Evolutionary conservation across 2,797 vertebrate species (phyloP), one percentile per base, ranked within the genome.

Genomic region (Limnodromus scolopaceus): DNA sequence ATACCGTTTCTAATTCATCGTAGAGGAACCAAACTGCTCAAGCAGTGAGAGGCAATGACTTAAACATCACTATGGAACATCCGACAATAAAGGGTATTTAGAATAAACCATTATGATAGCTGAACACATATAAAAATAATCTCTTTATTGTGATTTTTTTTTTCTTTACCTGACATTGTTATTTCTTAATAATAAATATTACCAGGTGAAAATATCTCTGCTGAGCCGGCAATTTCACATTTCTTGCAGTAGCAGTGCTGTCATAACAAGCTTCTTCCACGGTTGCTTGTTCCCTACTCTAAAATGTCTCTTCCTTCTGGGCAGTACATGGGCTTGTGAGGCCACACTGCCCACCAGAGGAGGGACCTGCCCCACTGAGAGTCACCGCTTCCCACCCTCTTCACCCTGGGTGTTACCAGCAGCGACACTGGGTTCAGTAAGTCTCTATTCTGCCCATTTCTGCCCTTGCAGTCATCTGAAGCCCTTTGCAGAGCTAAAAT

Each of bases 41-140:
- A 49, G 76, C n/a, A 53, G 23, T n/a, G 58, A 84, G 55, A 79
- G 18, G 24, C 53, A 86, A 64, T 27, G 38, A 78, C 49, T 75
- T 84, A 43, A 92, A 89, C 54, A 77, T 60, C 48, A 46, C 64
- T 68, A 5, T 17, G 32, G 16, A 72, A 38, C 53, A 74, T 65
- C 58, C 78, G 64, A 81, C 18, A 86, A 43, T 25, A 68, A 92
- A 48, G 8, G 17, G 14, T 57, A 71, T 57, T 84, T 77, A 55
- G 89, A 96, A 97, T 34, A 93, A 95, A 93, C 54, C 82, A 92
- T 76, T 83, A 58, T 85, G 65, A 93, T 92, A 91, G 64, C 51
- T 91, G 69, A 78, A 83, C 53, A 57, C 25, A 43, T 92, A 94
- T 83, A 85, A 93, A 87, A 97, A 89, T 66, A 94, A 65, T 91